phyloP scores from a whole-genome alignment of 2,888 invertebrate species.

The Tachina grossa region DNA sequence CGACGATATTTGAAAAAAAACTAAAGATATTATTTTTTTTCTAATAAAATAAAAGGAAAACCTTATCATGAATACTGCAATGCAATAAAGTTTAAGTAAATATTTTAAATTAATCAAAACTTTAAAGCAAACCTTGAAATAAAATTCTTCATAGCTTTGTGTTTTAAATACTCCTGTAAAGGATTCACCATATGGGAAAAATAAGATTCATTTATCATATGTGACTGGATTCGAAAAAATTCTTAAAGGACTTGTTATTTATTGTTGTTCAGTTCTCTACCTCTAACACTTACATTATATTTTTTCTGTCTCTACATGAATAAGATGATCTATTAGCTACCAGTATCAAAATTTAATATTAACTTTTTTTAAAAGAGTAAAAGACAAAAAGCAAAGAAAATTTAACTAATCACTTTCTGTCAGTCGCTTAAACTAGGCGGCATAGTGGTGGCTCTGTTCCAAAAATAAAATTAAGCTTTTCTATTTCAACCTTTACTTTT shows the following conservation, averaged over 20 bases:
- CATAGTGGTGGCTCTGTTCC: not conserved
- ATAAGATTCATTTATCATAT: constrained; percentile 54
- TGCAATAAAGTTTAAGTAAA: too few relatives aligned
- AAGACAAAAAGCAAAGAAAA: constrained; percentile 24
- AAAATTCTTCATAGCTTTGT: not conserved
- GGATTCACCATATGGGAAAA: not conserved
- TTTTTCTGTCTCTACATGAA: constrained; percentile 15
- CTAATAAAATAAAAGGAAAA: constrained; percentile 72
- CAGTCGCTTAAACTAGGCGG: constrained; percentile 17
- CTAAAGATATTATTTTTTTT: too few relatives aligned
- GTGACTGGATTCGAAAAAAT: not conserved
- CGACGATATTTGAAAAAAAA: too few relatives aligned
- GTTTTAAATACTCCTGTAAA: not conserved
- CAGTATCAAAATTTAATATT: constrained; percentile 57
- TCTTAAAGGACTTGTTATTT: constrained; percentile 18
- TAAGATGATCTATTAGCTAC: constrained; percentile 63
- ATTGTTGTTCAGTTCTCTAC: not conserved
- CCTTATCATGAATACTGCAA: constrained; percentile 80
- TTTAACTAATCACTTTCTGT: constrained; percentile 65
- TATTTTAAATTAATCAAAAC: constrained; percentile 72
- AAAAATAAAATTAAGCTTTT: constrained; percentile 34
- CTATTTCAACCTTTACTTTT: not conserved
- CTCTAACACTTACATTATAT: not conserved
- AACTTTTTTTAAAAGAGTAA: constrained; percentile 56
- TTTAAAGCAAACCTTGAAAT: constrained; percentile 9